These are phyloP conservation scores for Toxostoma redivivum DNA, from an alignment of 2,113 vertebrate genomes.

Conservation along the genomic window DNA sequence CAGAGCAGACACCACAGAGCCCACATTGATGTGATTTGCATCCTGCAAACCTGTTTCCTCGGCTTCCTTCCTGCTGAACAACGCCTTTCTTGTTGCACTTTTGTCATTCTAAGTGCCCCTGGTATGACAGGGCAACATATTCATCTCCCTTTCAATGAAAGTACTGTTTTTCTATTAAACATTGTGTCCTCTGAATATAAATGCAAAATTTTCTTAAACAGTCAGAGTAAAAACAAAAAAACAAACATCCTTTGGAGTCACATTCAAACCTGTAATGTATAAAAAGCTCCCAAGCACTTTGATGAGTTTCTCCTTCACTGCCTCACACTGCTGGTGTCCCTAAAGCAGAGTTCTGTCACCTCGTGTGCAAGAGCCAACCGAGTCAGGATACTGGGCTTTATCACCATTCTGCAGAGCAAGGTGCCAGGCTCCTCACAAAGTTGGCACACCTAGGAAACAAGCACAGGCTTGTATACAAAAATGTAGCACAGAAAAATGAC, in stretches of 20 bases:
- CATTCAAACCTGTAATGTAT: neutral
- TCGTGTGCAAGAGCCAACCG: fast-evolving
- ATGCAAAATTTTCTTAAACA: neutral
- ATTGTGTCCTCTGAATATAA: neutral
- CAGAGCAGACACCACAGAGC: slow-evolving; percentile 80
- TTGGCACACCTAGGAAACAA: neutral
- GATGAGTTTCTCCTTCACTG: neutral
- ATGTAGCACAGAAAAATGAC: neutral
- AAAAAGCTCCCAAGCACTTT: neutral
- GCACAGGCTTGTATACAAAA: neutral
- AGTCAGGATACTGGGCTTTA: neutral
- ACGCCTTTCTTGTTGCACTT: slow-evolving; percentile 85
- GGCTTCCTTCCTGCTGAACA: slow-evolving; percentile 68
- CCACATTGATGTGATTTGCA: slow-evolving; percentile 76
- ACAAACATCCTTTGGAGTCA: neutral
- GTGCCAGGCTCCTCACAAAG: neutral
- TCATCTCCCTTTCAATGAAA: neutral
- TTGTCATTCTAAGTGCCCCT: slow-evolving; percentile 81
- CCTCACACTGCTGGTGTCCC: neutral
- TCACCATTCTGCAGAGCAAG: neutral
- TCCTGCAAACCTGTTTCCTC: slow-evolving; percentile 41
- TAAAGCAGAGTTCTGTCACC: neutral
- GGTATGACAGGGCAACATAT: slow-evolving; percentile 47
- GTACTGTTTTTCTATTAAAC: neutral
- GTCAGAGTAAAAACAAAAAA: neutral